phyloP scores from a whole-genome alignment of 2,113 vertebrate genomes.

The Vimba vimba region DNA sequence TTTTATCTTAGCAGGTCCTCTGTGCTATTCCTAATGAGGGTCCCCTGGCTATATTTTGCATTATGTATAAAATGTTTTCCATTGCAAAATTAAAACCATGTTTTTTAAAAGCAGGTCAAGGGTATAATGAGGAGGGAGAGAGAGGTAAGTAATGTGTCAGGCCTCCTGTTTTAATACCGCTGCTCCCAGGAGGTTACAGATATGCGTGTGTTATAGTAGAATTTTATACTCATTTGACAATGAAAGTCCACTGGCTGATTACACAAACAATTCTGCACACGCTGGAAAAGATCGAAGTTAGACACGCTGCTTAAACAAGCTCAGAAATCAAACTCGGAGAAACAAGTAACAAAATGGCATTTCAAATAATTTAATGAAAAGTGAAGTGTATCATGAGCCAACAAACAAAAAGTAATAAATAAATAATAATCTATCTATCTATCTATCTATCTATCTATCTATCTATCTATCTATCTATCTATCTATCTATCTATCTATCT shows the following conservation, averaged over 20 bases:
- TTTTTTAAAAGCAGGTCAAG: constrained; percentile 55
- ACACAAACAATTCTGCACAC: neutral
- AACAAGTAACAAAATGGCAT: neutral
- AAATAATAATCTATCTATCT: no score
- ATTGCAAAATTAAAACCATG: constrained; percentile 42
- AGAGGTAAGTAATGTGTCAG: constrained; percentile 62
- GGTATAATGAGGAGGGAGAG: constrained; percentile 66
- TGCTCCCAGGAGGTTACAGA: constrained; percentile 46
- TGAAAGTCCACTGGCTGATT: neutral
- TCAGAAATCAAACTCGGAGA: neutral
- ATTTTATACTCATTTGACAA: neutral
- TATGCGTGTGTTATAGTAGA: constrained; percentile 6
- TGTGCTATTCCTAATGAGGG: constrained; percentile 52
- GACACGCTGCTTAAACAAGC: neutral
- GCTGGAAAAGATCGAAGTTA: neutral
- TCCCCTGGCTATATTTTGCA: constrained; percentile 35
- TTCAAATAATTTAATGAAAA: neutral
- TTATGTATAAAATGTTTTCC: constrained; percentile 63
- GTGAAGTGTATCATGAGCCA: neutral
- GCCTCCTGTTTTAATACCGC: constrained; percentile 49
- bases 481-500: no score
- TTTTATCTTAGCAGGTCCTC: constrained; percentile 13
- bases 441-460: no score
- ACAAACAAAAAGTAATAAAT: constrained; percentile 13
- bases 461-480: no score